Evolutionary conservation across 2,797 vertebrate genomes (phyloP).

Genomic region (Pelodytes ibericus): DNA sequence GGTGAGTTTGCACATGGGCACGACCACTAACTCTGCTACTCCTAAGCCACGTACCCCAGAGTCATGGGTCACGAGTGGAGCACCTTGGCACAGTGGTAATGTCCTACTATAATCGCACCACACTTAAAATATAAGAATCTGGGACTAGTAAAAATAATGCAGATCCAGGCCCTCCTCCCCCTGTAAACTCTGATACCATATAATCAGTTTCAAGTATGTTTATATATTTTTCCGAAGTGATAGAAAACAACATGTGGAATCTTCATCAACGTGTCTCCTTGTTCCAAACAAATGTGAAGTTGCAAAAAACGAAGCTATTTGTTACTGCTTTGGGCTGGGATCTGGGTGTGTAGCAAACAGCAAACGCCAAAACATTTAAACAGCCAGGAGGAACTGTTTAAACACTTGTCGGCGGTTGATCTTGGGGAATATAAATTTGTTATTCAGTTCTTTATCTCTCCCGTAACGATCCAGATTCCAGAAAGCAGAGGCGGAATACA

Average conservation of each 20-base stretch:
- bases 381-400: neutral
- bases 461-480: slow-evolving; percentile 7
- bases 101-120: too few species aligned
- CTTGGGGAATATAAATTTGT: slow-evolving; percentile 7
- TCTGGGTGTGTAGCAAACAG: slow-evolving; percentile 4
- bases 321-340: slow-evolving; percentile 1
- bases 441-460: slow-evolving; percentile 16
- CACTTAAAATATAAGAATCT: too few species aligned
- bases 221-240: neutral
- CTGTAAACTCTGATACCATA: too few species aligned
- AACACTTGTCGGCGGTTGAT: neutral
- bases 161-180: too few species aligned
- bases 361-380: slow-evolving; percentile 1
- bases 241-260: neutral
- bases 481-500: slow-evolving; percentile 19
- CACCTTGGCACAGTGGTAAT: too few species aligned
- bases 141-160: too few species aligned
- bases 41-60: too few species aligned
- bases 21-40: too few species aligned
- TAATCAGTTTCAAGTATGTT: neutral
- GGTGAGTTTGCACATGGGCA: too few species aligned
- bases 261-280: neutral
- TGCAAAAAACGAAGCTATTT: neutral
- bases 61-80: too few species aligned
- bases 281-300: neutral